Conservation (phyloP, 23 tunicate species). For the Trididemnum clinides region DNA sequence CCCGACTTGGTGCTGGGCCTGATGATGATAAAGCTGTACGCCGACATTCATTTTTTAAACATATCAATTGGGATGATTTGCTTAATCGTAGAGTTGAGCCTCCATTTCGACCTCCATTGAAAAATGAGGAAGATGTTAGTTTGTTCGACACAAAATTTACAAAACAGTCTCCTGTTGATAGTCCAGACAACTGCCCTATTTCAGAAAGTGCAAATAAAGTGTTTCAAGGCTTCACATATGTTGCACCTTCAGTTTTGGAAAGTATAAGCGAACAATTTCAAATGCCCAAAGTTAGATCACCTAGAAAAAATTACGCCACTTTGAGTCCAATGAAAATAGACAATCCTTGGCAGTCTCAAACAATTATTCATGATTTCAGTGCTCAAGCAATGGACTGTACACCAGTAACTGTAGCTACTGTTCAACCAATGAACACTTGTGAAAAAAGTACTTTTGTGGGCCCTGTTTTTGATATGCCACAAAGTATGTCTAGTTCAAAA, state of each 20-base stretch:
- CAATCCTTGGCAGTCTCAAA: constrained; percentile 81
- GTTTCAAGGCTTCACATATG: constrained; percentile 89
- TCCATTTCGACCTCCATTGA: constrained; percentile 86
- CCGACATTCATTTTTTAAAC: constrained; percentile 80
- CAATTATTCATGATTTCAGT: constrained; percentile 43
- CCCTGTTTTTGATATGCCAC: not conserved
- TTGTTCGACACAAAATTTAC: constrained; percentile 92
- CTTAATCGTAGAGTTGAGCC: constrained; percentile 73
- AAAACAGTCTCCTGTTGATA: constrained; percentile 87
- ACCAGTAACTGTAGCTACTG: constrained; percentile 62
- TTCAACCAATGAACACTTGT: not conserved
- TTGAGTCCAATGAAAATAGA: constrained; percentile 68
- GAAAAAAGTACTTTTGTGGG: not conserved
- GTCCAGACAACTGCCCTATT: constrained; percentile 93
- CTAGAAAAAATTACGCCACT: constrained; percentile 41
- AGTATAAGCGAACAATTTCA: constrained; percentile 64
- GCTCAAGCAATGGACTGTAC: constrained; percentile 66
- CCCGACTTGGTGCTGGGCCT: constrained; percentile 93
- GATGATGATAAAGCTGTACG: constrained; percentile 81
- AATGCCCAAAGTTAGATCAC: constrained; percentile 52
- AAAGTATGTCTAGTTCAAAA: too few species aligned
- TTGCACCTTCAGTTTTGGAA: constrained; percentile 91
- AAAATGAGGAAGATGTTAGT: constrained; percentile 78
- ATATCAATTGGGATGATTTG: constrained; percentile 84
- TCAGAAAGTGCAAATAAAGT: constrained; percentile 92